Conservation (phyloP, 2,797 vertebrate genomes). For the Sibirionetta formosa region DNA sequence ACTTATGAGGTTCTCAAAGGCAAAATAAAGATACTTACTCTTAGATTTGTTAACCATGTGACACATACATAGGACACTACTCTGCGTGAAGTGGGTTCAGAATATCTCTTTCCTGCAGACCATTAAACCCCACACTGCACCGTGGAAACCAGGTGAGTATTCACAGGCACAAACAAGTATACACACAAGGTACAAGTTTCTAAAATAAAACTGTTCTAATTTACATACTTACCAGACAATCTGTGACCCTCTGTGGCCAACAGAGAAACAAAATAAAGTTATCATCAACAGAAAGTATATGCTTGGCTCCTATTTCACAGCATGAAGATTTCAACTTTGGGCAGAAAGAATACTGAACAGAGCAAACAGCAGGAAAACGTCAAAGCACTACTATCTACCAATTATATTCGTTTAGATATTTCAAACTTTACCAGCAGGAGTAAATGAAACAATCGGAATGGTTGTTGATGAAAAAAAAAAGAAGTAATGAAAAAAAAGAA, state of each 20-base stretch:
- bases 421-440: neutral
- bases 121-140: neutral
- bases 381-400: neutral
- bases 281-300: slow-evolving; percentile 27
- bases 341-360: neutral
- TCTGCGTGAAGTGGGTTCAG: neutral
- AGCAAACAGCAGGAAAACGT: neutral
- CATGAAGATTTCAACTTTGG: neutral
- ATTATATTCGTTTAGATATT: neutral
- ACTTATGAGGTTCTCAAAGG: neutral
- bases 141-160: neutral
- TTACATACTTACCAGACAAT: slow-evolving; percentile 51
- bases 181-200: neutral
- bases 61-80: accelerated
- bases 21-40: neutral
- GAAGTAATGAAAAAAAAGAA: neutral
- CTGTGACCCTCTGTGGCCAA: slow-evolving; percentile 70
- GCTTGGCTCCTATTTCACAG: neutral
- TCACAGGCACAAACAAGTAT: neutral
- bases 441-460: neutral
- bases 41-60: neutral
- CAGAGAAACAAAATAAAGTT: slow-evolving; percentile 63
- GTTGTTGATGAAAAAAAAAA: neutral
- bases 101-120: neutral
- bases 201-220: neutral